phyloP scores from a whole-genome alignment of 1,140 invertebrate genomes.

The Trichoplusia ni region DNA sequence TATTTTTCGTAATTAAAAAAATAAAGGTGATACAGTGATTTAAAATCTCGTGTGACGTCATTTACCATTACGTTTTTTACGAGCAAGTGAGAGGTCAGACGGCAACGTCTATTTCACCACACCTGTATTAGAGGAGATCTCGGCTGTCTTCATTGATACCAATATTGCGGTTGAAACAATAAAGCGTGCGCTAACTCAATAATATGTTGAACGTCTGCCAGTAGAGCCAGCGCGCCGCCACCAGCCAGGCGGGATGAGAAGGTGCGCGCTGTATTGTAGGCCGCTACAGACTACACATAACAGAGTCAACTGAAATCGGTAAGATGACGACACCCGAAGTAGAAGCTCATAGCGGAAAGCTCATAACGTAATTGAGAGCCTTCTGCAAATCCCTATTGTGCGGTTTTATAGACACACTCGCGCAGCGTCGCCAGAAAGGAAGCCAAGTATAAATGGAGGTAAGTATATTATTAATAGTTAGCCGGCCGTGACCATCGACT shows the following conservation, averaged over 20 bases:
- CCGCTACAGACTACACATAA: too few relatives aligned
- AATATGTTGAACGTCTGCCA: not conserved
- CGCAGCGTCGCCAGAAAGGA: constrained; percentile 17
- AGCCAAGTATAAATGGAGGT: constrained; percentile 24
- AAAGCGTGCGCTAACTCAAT: constrained; percentile 1
- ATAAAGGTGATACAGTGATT: too few relatives aligned
- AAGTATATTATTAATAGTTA: constrained; percentile 24
- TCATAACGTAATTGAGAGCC: not conserved
- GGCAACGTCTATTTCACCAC: not conserved
- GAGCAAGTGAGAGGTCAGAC: too few relatives aligned
- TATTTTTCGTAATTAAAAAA: too few relatives aligned
- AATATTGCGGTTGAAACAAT: constrained; percentile 1
- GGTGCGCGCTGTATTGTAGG: not conserved
- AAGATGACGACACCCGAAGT: too few relatives aligned
- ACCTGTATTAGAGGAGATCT: not conserved
- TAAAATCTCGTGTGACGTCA: too few relatives aligned
- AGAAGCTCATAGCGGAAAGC: too few relatives aligned
- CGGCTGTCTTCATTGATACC: not conserved
- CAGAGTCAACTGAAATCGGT: too few relatives aligned
- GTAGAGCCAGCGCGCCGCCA: not conserved
- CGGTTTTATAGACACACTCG: not conserved
- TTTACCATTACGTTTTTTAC: too few relatives aligned
- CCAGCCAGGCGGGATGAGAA: not conserved
- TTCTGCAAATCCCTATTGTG: not conserved
- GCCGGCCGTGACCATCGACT: not conserved